phyloP scores from a whole-genome alignment of 2,113 vertebrate genomes.

The Podocnemis expansa region DNA sequence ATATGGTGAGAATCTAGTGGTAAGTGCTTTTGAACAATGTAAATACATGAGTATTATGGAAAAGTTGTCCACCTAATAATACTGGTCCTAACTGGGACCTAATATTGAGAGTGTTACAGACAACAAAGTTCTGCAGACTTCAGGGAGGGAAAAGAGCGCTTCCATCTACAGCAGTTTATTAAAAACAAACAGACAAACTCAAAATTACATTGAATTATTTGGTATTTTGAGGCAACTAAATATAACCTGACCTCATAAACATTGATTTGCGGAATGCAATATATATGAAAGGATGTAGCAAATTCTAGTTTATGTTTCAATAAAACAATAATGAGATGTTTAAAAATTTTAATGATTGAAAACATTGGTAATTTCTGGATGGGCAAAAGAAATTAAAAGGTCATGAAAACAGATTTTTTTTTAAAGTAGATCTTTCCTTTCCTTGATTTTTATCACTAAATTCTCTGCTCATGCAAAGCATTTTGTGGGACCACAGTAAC shows the following conservation, averaged over 20 bases:
- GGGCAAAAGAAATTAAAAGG: not conserved
- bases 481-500: not conserved
- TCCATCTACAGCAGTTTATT: not conserved
- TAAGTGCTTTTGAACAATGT: accelerated
- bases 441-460: not conserved
- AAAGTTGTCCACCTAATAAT: not conserved
- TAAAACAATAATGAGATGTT: not conserved
- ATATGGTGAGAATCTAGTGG: accelerated
- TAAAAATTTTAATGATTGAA: not conserved
- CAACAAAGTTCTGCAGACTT: not conserved
- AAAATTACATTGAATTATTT: not conserved
- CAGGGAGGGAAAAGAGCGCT: not conserved
- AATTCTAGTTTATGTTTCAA: not conserved
- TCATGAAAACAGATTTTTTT: not conserved
- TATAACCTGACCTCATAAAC: not conserved
- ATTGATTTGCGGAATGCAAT: not conserved
- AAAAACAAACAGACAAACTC: not conserved
- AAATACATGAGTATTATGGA: not conserved
- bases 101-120: not conserved
- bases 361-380: not conserved
- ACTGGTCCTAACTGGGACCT: not conserved
- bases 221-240: not conserved
- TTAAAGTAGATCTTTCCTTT: not conserved
- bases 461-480: not conserved
- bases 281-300: not conserved